Conservation (phyloP, 2,888 invertebrate species). For the Dicyrtoma fusca region DNA sequence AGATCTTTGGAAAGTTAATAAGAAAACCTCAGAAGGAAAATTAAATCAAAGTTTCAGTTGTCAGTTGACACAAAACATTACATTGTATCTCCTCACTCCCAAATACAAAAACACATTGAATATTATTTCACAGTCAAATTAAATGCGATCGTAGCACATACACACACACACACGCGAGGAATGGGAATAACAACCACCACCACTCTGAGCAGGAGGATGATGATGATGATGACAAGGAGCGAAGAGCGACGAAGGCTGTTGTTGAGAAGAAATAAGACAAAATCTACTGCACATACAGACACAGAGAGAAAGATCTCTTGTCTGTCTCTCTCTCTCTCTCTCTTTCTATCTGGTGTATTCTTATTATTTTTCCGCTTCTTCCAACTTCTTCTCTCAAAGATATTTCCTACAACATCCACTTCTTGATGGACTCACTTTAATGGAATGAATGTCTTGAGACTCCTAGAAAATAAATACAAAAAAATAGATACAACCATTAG, state of each 20-base stretch:
- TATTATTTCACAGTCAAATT: constrained; percentile 20
- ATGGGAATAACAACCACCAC: neutral
- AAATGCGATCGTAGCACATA: neutral
- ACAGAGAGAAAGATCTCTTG: neutral
- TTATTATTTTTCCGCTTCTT: too few species aligned
- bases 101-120: neutral
- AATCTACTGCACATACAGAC: neutral
- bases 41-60: constrained; percentile 19
- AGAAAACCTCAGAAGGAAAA: neutral
- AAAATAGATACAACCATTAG: constrained; percentile 3
- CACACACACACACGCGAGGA: neutral
- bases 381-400: too few species aligned
- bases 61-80: constrained; percentile 14
- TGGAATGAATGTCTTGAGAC: constrained; percentile 24
- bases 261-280: neutral
- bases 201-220: neutral
- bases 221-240: neutral
- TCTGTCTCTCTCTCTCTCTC: too few species aligned
- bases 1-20: constrained; percentile 3
- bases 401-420: neutral
- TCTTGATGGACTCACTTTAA: constrained; percentile 25
- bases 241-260: neutral
- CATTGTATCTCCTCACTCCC: neutral
- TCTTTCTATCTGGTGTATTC: too few species aligned
- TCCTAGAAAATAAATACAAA: constrained; percentile 22